Base-by-base conservation (phyloP, 2,797 vertebrate species). In the Galago senegalensis region DNA sequence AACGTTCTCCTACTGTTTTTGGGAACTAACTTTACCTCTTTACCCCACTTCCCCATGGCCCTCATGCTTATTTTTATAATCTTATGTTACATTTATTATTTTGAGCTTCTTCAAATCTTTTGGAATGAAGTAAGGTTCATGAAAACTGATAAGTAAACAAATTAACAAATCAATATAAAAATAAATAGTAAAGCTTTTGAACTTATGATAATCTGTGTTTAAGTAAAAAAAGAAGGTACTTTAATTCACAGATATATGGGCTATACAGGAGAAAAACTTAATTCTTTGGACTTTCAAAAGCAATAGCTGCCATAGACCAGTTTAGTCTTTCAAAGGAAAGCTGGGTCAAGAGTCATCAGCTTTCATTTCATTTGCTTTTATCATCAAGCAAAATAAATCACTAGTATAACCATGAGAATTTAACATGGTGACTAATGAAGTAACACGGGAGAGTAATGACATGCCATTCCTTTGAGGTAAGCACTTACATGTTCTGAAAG, bases 111-210 rank as follows among this genome's bases (percentile, higher is more conserved):
- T 85, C 2, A 94, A 87, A 85, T 70, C 46, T 84, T 91, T 53
- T 69, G n/a, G 10, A 82, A 94, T 76, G 56, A 87, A 23, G 8
- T 67, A 93, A 88, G 20, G 76, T 61, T 5, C 12, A 90, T 80
- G 34, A 93, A 94, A 96, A 87, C 37, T 94, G 76, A 82, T 17
- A 56, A 77, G 7, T 40, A 83, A 86, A 65, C 9, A 85, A 93
- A 92, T 73, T 60, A 95, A 82, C 9, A 91, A 96, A 34, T n/a
- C 63, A 91, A 87, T 0, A 91, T 40, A 88, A 94, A 97, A 81
- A 91, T 43, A 72, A 84, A 87, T 8, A 80, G 34, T 76, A 34
- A 14, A 67, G 14, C 37, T 89, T 92, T 29, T 88, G 29, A 90
- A 49, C 6, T 69, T 34, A 40, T 69, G 40, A 81, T 94, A 73